Conservation (phyloP, 2,888 invertebrate genomes). For the Eudasyphora cyanicolor region DNA sequence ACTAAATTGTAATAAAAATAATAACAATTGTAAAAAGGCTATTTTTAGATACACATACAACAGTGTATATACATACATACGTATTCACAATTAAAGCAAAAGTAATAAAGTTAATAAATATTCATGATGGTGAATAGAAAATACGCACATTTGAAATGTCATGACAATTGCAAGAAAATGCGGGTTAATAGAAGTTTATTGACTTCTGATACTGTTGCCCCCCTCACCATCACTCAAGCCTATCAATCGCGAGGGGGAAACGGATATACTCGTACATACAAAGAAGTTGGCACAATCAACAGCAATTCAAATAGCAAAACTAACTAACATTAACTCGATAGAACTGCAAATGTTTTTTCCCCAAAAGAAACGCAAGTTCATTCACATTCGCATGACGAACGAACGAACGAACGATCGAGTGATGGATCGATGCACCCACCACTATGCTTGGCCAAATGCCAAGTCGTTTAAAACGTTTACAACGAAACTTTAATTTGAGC, state of each 20-base stretch:
- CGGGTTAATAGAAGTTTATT: constrained; percentile 59
- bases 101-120: too few species aligned
- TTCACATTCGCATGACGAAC: neutral
- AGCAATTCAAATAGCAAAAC: neutral
- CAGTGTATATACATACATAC: neutral
- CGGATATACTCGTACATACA: neutral
- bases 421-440: constrained; percentile 25
- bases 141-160: neutral
- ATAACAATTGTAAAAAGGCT: neutral
- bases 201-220: constrained; percentile 34
- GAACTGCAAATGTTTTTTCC: constrained; percentile 8
- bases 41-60: too few species aligned
- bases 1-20: too few species aligned
- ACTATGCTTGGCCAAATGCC: constrained; percentile 58
- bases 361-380: neutral
- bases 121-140: too few species aligned
- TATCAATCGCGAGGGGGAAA: neutral
- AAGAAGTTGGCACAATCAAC: neutral
- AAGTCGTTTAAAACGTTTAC: neutral
- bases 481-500: neutral
- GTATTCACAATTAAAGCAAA: neutral
- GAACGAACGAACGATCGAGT: neutral
- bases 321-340: neutral
- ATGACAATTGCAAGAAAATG: constrained; percentile 42
- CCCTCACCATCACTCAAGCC: neutral